These are phyloP conservation scores for Pelobates fuscus DNA, from an alignment of 2,113 vertebrate species.

Conservation along the genomic window DNA sequence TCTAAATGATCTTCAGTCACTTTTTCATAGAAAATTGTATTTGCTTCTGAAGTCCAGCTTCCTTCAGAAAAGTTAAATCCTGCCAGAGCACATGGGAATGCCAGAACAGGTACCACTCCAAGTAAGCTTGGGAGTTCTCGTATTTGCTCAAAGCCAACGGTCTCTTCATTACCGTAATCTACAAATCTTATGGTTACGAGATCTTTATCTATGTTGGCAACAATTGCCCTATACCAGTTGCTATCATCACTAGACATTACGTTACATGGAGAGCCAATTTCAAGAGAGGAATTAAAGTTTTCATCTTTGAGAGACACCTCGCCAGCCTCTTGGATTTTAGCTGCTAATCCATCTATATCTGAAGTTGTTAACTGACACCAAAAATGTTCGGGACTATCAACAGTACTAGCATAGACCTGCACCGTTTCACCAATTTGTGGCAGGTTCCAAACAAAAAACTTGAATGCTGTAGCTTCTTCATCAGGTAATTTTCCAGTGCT, in stretches of 20 bases:
- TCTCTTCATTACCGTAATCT: conserved; percentile 83
- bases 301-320: conserved; percentile 40
- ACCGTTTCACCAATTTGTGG: conserved; percentile 67
- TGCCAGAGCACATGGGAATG: conserved; percentile 82
- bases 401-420: conserved; percentile 68
- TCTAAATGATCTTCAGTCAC: conserved; percentile 70
- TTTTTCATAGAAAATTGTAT: conserved; percentile 69
- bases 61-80: conserved; percentile 73
- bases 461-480: background rate
- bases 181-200: conserved; percentile 71
- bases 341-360: conserved; percentile 68
- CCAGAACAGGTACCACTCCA: conserved; percentile 70
- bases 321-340: conserved; percentile 64
- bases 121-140: conserved; percentile 70
- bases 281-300: conserved; percentile 51
- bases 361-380: conserved; percentile 78
- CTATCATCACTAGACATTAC: conserved; percentile 75
- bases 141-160: conserved; percentile 62
- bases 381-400: conserved; percentile 76
- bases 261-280: conserved; percentile 72
- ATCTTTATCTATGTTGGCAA: conserved; percentile 61
- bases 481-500: conserved; percentile 10
- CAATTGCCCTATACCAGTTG: conserved; percentile 79
- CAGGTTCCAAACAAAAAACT: conserved; percentile 59
- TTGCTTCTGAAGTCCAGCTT: conserved; percentile 71